A percentile compares a stretch with the other conserved stretches of the same genome.
Evolutionary conservation across 2,797 vertebrate genomes (phyloP).

Genomic region (Oreortyx pictus): DNA sequence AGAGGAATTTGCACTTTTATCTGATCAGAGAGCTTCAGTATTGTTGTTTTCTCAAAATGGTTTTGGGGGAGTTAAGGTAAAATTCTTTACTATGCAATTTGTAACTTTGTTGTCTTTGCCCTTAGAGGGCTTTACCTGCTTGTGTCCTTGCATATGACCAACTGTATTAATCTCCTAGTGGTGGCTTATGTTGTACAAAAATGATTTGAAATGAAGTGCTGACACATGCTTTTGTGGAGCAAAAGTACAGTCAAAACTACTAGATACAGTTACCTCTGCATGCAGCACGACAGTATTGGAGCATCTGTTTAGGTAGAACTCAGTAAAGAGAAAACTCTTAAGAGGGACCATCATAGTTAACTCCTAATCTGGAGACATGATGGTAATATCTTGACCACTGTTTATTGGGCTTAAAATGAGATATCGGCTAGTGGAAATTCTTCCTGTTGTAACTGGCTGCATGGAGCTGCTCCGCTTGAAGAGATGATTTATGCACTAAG

Average conservation of each 20-base stretch:
- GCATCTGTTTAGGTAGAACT: background rate
- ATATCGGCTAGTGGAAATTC: background rate
- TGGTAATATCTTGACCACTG: background rate
- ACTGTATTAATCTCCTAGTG: background rate
- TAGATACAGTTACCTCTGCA: background rate
- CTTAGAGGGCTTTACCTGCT: background rate
- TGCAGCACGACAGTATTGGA: background rate
- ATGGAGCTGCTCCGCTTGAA: background rate
- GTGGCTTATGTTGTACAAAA: background rate
- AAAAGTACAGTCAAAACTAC: background rate
- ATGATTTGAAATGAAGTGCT: background rate
- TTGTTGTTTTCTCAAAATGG: background rate
- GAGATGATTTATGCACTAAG: background rate
- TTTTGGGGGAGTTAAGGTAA: background rate
- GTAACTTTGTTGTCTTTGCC: background rate
- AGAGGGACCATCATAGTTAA: background rate
- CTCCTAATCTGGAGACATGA: background rate
- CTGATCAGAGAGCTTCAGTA: background rate
- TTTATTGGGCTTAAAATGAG: background rate
- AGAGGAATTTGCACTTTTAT: background rate
- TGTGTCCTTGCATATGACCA: background rate
- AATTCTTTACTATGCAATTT: background rate
- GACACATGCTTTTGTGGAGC: background rate
- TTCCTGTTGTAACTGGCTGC: background rate
- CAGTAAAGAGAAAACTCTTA: background rate